These are phyloP conservation scores for Sitophilus oryzae DNA, from an alignment of 1,140 invertebrate genomes.

Conservation along the genomic window DNA sequence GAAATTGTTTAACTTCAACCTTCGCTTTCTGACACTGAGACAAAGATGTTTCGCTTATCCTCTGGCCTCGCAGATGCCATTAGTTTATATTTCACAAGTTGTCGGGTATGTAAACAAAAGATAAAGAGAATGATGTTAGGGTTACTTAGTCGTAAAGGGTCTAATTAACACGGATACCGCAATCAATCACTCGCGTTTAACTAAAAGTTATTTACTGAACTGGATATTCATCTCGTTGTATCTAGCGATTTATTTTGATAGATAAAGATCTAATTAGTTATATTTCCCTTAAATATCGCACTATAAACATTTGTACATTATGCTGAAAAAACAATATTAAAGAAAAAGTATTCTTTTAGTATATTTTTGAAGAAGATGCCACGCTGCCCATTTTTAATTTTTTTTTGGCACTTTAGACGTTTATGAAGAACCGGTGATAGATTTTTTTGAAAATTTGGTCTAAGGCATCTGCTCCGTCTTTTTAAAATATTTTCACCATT, in stretches of 20 bases:
- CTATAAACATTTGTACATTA: too few species aligned
- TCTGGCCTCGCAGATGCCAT: too few species aligned
- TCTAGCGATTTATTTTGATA: too few species aligned
- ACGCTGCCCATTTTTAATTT: background rate
- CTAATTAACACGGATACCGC: conserved; percentile 18
- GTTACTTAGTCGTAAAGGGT: conserved; percentile 17
- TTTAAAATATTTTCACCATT: too few species aligned
- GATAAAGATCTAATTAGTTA: too few species aligned
- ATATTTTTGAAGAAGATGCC: conserved; percentile 6
- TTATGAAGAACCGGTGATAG: too few species aligned
- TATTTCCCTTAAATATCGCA: too few species aligned
- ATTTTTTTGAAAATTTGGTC: background rate
- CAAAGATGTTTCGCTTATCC: conserved; percentile 21
- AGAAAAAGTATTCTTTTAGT: too few species aligned
- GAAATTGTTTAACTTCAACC: too few species aligned
- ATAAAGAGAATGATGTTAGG: conserved; percentile 22
- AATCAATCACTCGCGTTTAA: conserved; percentile 18
- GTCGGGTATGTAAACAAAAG: conserved; percentile 23
- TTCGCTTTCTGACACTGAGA: conserved; percentile 11
- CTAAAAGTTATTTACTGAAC: conserved; percentile 4
- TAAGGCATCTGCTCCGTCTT: background rate
- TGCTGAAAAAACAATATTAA: too few species aligned
- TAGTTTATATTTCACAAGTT: conserved; percentile 22
- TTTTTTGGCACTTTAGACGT: too few species aligned
- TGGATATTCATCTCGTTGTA: too few species aligned